Evolutionary conservation across 2,888 invertebrate species (phyloP), one percentile per base, ranked within the genome.

Genomic region (Lypha dubia): DNA sequence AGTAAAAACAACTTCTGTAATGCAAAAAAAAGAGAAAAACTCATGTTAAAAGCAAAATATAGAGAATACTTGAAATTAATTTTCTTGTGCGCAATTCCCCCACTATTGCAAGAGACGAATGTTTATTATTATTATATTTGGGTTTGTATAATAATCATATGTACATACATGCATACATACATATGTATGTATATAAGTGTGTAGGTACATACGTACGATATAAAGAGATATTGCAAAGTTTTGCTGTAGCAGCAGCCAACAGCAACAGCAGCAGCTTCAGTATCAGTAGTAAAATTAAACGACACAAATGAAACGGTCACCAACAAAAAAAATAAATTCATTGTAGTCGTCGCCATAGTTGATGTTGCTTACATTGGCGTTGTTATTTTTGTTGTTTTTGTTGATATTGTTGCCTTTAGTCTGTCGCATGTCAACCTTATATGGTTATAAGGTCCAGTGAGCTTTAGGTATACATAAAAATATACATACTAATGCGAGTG

Each of bases 371-470:
- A 9, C 28, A 8, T 77, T 62, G 62, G 22, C 44, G 74, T 49
- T 51, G 71, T 67, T 63, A 70, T 65, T 28, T 2, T 28, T 28
- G 28, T 28, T 63, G 74, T 65, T 62, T n/a, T n/a, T 63, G 74
- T 65, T 28, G 28, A 4, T 28, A 5, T 28, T 63, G 74, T 65
- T 62, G 68, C 70, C 73, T 28, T 17, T 56, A 70, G 73, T 77
- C 68, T 84, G 84, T 84, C 84, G 84, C 77, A 84, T 84, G 84
- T 84, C 84, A 84, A 84, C 81, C 73, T 74, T 84, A 84, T 84
- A 81, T 84, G 84, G 84, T 84, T 79, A 77, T 79, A 81, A 74
- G 81, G 84, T 84, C 84, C 84, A 84, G 77, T 81, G 51, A 80
- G 84, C 76, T 75, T 75, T 71, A 74, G 58, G 22, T 74, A 58